phyloP scores from a whole-genome alignment of 2,888 invertebrate genomes.

The Drosophila aldrichi region DNA sequence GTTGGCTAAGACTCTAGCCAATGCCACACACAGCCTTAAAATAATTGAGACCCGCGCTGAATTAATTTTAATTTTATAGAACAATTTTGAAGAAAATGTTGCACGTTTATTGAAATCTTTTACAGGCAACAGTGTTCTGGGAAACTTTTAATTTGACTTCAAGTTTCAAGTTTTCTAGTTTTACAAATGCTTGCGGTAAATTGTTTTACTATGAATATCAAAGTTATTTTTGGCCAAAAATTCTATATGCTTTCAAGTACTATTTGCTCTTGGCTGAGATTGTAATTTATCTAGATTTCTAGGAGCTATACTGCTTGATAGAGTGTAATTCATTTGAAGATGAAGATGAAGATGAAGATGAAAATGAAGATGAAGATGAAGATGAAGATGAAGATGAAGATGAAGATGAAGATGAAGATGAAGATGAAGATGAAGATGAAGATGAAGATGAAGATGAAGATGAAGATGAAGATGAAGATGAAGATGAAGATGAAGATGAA shows the following conservation, averaged over 20 bases:
- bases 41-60: not conserved
- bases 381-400: too few relatives aligned
- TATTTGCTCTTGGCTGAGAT: not conserved
- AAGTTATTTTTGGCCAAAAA: not conserved
- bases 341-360: too few relatives aligned
- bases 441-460: too few relatives aligned
- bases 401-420: too few relatives aligned
- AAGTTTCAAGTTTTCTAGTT: not conserved
- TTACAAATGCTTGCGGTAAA: not conserved
- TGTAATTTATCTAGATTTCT: not conserved
- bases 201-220: not conserved
- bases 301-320: too few relatives aligned
- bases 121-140: not conserved
- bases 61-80: not conserved
- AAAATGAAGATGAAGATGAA: too few relatives aligned
- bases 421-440: too few relatives aligned
- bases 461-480: too few relatives aligned
- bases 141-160: not conserved
- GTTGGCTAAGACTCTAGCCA: too few relatives aligned
- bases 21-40: not conserved
- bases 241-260: not conserved
- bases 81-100: not conserved
- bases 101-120: not conserved
- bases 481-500: too few relatives aligned
- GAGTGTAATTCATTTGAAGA: too few relatives aligned